Conservation (phyloP, 2,888 invertebrate genomes). For the Heterodera filipjevi region DNA sequence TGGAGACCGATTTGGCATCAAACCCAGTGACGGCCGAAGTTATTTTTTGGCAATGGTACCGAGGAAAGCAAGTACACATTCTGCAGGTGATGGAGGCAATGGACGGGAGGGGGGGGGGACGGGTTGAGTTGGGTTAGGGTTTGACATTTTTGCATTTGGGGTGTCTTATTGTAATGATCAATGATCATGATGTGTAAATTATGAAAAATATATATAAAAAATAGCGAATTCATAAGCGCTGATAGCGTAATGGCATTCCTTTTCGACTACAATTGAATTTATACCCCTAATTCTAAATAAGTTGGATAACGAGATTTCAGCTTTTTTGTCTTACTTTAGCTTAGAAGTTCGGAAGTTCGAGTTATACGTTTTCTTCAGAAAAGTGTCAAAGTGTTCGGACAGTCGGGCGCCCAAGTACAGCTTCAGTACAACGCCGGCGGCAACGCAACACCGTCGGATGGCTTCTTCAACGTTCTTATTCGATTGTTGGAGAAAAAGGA, state of each 20-base stretch:
- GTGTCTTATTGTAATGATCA: no score
- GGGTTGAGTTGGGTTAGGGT: no score
- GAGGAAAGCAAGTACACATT: constrained; percentile 23
- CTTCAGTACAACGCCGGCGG: constrained; percentile 11
- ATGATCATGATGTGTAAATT: no score
- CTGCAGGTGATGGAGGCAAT: constrained; percentile 24
- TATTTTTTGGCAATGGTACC: constrained; percentile 28
- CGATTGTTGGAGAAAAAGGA: constrained; percentile 18
- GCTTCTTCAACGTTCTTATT: constrained; percentile 19
- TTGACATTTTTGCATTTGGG: no score
- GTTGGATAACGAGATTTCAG: neutral
- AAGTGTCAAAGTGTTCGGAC: constrained; percentile 15
- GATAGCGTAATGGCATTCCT: no score
- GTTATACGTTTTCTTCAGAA: neutral
- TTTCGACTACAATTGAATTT: no score
- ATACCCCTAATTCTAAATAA: no score
- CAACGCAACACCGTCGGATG: constrained; percentile 16
- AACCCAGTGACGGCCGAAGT: constrained; percentile 18
- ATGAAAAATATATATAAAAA: no score
- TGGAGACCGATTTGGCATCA: constrained; percentile 18
- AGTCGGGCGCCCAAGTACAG: constrained; percentile 7
- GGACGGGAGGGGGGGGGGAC: no score
- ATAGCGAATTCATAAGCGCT: no score
- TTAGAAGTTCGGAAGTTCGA: no score
- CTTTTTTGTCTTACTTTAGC: neutral